phyloP scores from a whole-genome alignment of 1,140 invertebrate species.

The Pogonomyrmex barbatus region DNA sequence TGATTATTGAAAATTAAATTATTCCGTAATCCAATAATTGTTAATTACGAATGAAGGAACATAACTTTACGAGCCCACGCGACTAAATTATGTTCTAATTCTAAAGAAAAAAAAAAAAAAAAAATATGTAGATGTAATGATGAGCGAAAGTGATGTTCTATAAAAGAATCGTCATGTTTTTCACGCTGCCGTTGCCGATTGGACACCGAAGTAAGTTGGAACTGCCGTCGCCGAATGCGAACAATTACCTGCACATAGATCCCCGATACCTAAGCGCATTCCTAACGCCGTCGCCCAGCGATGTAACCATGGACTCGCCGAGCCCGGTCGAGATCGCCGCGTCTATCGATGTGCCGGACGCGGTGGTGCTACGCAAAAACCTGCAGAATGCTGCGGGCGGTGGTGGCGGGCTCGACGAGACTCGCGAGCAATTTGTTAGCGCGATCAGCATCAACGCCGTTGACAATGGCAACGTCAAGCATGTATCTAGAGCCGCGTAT shows the following conservation, averaged over 20 bases:
- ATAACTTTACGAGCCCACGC: neutral
- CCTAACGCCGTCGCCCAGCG: constrained; percentile 87
- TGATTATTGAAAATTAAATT: neutral
- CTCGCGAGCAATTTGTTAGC: constrained; percentile 78
- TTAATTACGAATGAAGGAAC: neutral
- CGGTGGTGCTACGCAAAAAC: constrained; percentile 83
- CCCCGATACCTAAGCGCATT: constrained; percentile 82
- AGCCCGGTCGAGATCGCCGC: constrained; percentile 82
- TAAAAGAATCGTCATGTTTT: constrained; percentile 76
- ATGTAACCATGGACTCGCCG: constrained; percentile 86
- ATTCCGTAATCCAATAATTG: neutral
- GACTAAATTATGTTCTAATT: constrained; percentile 9
- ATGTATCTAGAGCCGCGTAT: constrained; percentile 81
- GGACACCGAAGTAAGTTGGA: constrained; percentile 84
- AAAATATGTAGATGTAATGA: neutral
- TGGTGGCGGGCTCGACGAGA: constrained; percentile 76
- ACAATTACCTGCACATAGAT: constrained; percentile 81
- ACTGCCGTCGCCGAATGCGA: constrained; percentile 79
- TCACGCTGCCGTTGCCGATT: constrained; percentile 80
- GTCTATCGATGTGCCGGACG: constrained; percentile 85
- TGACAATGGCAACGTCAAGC: constrained; percentile 78
- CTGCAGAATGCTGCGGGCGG: constrained; percentile 73
- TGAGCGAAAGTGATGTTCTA: constrained; percentile 41
- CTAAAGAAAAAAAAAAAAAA: neutral
- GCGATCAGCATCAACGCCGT: constrained; percentile 74